Evolutionary conservation across 2,797 vertebrate genomes (phyloP).

Genomic region (Echeneis naucrates): DNA sequence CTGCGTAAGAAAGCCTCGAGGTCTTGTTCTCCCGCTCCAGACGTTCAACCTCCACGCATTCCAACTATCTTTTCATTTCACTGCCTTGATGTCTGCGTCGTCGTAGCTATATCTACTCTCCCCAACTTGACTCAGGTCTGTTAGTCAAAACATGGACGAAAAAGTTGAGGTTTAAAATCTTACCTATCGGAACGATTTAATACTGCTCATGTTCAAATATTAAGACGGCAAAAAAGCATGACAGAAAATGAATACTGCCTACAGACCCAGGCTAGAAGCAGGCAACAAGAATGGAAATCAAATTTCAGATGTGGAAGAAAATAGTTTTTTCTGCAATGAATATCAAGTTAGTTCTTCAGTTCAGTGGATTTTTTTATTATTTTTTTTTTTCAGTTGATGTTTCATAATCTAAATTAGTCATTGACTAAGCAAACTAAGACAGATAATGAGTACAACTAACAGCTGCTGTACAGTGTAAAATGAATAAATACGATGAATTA

Average conservation of each 20-base stretch:
- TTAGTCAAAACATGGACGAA: constrained; percentile 36
- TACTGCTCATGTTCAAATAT: not conserved
- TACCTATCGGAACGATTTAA: not conserved
- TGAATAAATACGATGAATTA: not conserved
- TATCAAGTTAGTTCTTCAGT: not conserved
- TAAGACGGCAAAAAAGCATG: not conserved
- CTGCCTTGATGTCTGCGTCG: constrained; percentile 24
- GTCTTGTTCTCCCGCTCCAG: constrained; percentile 50
- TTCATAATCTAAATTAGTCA: not conserved
- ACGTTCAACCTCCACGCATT: constrained; percentile 31
- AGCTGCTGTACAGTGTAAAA: not conserved
- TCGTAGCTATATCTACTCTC: not conserved
- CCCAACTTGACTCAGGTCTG: constrained; percentile 13
- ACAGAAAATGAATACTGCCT: not conserved
- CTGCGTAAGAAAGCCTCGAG: constrained; percentile 65
- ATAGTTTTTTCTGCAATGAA: not conserved
- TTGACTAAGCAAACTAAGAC: too few relatives aligned
- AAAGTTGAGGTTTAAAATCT: constrained; percentile 13
- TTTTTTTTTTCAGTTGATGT: not conserved
- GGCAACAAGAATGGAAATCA: not conserved
- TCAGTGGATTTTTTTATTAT: not conserved
- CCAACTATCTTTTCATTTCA: constrained; percentile 29
- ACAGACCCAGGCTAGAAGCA: not conserved
- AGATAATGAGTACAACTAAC: not conserved
- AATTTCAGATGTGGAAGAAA: not conserved